phyloP scores from a whole-genome alignment of 2,888 invertebrate genomes.

The Lasioglossum calceatum region DNA sequence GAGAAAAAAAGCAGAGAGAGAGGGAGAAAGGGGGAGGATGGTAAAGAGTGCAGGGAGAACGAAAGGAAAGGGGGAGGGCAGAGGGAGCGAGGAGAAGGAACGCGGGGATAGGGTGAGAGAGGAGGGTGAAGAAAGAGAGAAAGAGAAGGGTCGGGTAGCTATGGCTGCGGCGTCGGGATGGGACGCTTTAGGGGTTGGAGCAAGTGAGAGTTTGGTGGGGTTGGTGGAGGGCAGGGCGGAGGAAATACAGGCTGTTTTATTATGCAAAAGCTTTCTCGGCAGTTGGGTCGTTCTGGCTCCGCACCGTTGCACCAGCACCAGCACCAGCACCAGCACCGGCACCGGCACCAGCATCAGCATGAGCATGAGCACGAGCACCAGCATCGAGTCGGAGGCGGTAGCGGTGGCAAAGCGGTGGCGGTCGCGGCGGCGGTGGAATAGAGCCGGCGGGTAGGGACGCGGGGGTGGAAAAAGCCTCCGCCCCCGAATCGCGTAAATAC shows the following conservation, averaged over 20 bases:
- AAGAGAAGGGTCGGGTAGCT: slow-evolving; percentile 50
- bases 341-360: background rate
- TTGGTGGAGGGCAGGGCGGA: slow-evolving; percentile 65
- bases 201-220: slow-evolving; percentile 64
- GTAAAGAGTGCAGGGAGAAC: slow-evolving; percentile 9
- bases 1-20: slow-evolving; percentile 3
- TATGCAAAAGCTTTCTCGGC: slow-evolving; percentile 84
- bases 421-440: slow-evolving; percentile 30
- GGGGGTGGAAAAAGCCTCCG: slow-evolving; percentile 75
- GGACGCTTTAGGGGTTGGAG: slow-evolving; percentile 35
- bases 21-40: background rate
- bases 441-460: slow-evolving; percentile 68
- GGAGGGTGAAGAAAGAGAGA: slow-evolving; percentile 19
- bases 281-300: slow-evolving; percentile 82
- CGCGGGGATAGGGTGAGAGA: background rate
- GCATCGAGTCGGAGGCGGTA: slow-evolving; percentile 65
- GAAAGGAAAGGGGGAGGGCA: slow-evolving; percentile 15
- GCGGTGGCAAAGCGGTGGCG: slow-evolving; percentile 44
- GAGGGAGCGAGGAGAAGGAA: background rate
- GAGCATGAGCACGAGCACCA: slow-evolving; percentile 54
- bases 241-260: slow-evolving; percentile 83
- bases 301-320: slow-evolving; percentile 71
- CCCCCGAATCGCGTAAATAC: slow-evolving; percentile 83
- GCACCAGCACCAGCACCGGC: background rate
- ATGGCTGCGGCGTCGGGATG: slow-evolving; percentile 62